Evolutionary conservation across 2,888 invertebrate genomes (phyloP), one percentile per base, ranked within the genome.

Genomic region (Steromphala cineraria): DNA sequence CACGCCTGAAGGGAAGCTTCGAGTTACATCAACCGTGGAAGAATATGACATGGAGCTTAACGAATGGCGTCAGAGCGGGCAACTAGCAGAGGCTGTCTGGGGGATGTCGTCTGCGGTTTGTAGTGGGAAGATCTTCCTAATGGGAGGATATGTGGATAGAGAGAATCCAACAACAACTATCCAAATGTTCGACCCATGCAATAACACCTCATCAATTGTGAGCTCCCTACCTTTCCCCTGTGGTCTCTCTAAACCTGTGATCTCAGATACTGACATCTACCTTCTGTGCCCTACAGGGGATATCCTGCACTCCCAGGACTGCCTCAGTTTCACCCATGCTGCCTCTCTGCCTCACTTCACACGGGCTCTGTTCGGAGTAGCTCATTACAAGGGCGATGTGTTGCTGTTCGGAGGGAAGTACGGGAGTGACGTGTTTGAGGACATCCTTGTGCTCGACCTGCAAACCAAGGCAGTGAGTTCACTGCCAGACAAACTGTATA

Each of bases 211-310:
- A 15, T 28, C 53, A 15, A 53, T 80, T 24, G 67, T 81, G 24
- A 74, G 80, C 15, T 79, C 74, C 28, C 81, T 81, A 17, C 83
- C 83, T 10, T 67, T 80, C 31, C 80, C 81, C 3, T 67, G 81
- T 17, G 80, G 78, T 13, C 75, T 83, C 24, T 77, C 83, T 0
- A 46, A 67, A 21, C 75, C 78, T 2, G 81, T 80, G 13, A 67
- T 77, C 19, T 52, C 53, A 5, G 71, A 78, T 19, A 67, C 28
- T 21, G 53, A 53, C 19, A 53, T 81, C 31, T 52, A 77, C 52
- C 55, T 83, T 75, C 52, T 83, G 21, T 80, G 83, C 21, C 83
- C 83, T 8, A 77, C 81, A 0, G 83, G 83, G 19, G 71, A 80
- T 46, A 71, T 83, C n/a, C 53, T 83, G 15, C 80, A 77, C 31